These are phyloP conservation scores for Lasioglossum baleicum DNA, from an alignment of 1,140 invertebrate species.

Conservation along the genomic window DNA sequence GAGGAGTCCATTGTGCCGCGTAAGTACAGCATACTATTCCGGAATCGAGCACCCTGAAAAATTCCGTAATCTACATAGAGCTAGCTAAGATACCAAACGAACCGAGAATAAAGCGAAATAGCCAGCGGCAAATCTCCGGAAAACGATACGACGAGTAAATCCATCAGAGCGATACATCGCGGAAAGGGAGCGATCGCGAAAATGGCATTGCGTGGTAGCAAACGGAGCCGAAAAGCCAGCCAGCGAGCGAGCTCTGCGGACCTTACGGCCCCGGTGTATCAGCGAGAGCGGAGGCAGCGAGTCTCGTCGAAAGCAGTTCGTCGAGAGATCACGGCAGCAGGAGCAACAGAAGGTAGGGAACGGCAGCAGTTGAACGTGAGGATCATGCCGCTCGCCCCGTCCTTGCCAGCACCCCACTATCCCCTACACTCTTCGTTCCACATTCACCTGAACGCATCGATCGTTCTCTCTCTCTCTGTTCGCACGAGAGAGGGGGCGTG, in stretches of 20 bases:
- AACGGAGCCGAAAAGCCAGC: slow-evolving; percentile 17
- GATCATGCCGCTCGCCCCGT: slow-evolving; percentile 47
- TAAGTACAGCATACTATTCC: too few relatives aligned
- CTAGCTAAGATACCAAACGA: neutral
- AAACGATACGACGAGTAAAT: neutral
- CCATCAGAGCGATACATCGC: neutral
- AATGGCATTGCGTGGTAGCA: neutral
- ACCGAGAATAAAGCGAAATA: neutral
- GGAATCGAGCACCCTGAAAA: too few relatives aligned
- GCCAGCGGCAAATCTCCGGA: neutral
- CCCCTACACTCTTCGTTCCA: slow-evolving; percentile 44
- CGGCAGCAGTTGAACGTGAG: slow-evolving; percentile 58
- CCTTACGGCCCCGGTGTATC: slow-evolving; percentile 20
- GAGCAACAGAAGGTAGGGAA: slow-evolving; percentile 61
- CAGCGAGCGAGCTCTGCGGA: neutral
- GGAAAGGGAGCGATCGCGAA: neutral
- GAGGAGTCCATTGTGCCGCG: too few relatives aligned
- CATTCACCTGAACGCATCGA: slow-evolving; percentile 46
- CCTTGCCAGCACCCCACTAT: slow-evolving; percentile 17
- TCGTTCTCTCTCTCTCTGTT: slow-evolving; percentile 53
- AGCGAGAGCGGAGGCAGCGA: slow-evolving; percentile 18
- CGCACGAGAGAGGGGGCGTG: slow-evolving; percentile 42
- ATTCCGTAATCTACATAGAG: too few relatives aligned
- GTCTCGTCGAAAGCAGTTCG: slow-evolving; percentile 49
- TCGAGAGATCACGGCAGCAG: slow-evolving; percentile 62